Conservation (phyloP, 2,797 vertebrate genomes). For the Eulemur mongoz region DNA sequence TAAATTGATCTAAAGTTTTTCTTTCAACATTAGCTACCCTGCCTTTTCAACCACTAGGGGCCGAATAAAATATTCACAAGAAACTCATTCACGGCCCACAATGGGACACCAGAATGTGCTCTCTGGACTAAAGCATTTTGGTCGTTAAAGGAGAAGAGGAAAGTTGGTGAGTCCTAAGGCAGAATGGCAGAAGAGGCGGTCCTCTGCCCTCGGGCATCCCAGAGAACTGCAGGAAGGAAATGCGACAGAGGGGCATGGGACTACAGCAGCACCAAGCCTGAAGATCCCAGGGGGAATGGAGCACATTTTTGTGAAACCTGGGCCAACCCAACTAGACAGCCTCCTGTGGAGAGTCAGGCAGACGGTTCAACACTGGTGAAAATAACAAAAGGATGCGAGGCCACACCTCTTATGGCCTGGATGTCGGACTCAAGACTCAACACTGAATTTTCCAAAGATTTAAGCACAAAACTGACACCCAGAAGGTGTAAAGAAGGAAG, state of each 20-base stretch:
- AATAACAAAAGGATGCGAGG: background rate
- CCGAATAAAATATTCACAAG: background rate
- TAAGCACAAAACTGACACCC: background rate
- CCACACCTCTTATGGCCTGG: background rate
- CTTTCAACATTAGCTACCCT: background rate
- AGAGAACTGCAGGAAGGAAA: background rate
- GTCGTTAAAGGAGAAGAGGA: background rate
- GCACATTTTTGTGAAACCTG: background rate
- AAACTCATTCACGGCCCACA: background rate
- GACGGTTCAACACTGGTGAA: background rate
- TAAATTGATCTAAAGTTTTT: background rate
- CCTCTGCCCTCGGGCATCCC: background rate
- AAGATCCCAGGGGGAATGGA: background rate
- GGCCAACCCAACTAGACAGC: background rate
- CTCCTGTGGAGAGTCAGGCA: background rate
- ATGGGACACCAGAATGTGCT: background rate
- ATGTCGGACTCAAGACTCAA: background rate
- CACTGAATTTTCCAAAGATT: background rate
- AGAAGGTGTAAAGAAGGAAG: background rate
- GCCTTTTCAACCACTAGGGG: background rate
- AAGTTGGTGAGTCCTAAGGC: background rate
- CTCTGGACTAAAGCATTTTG: background rate
- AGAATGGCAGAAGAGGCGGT: background rate
- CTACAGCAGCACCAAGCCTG: background rate
- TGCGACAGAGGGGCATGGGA: too few relatives aligned